Base-by-base conservation (phyloP, 2,888 invertebrate species). In the Mantis religiosa region DNA sequence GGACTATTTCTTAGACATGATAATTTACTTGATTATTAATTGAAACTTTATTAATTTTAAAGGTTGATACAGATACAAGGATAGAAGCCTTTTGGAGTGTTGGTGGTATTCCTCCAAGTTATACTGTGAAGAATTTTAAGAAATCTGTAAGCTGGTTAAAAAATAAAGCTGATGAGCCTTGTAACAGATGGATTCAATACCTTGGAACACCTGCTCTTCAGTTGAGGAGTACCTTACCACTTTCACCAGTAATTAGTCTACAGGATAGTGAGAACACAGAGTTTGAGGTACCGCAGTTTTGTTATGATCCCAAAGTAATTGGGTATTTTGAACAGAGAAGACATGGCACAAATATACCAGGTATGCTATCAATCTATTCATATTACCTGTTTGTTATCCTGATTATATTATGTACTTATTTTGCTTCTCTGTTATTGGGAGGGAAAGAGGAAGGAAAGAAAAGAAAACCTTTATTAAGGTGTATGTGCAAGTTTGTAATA, bases 11-110 rank as follows among this genome's bases (percentile, higher is more conserved):
- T 41, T 41, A 12, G 41, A 12, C 41, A 41, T 41, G 4, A 3
- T 30, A 41, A 41, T 9, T 41, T 9, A 12, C 41, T 12, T 3
- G 34, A 34, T 34, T 6, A 34, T 8, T 12, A 41, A 41, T 12
- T 27, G 34, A 87, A 84, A 27, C 4, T 84, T 82, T 71, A 89
- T 90, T 90, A 28, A 92, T 92, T 83, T 92, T 93, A 20, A 94
- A 97, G 95, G 93, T 97, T 71, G 98, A 98, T 92, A 94, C 95
- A 91, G 95, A 97, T 90, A 97, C 98, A 6, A 94, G 97, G 28
- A 94, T 97, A 91, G 97, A 98, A 94, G 96, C 98, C 41, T 97
- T 97, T 93, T 99, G 98, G 98, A 95, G 95, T 92, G 95, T 95
- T 82, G 97, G 97, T 88, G 97, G 97, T 88, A 95, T 96, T 91